A percentile compares a stretch with the other conserved stretches of the same genome.
These are phyloP conservation scores for Luperina testacea DNA, from an alignment of 2,888 invertebrate species.

Conservation along the genomic window DNA sequence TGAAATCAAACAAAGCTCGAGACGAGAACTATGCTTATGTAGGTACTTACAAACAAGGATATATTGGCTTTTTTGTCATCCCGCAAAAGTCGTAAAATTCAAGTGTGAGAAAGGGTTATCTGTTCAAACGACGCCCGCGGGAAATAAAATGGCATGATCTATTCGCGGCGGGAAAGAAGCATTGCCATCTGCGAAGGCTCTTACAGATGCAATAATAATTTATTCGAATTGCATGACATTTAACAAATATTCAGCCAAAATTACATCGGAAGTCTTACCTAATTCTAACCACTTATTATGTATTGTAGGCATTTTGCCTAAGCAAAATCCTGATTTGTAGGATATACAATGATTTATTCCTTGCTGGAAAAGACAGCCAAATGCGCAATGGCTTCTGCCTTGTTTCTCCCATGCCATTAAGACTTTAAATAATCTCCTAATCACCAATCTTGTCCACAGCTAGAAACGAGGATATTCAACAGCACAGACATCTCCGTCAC, in stretches of 20 bases:
- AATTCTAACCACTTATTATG: background rate
- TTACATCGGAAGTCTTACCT: background rate
- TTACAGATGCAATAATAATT: slow-evolving; percentile 21
- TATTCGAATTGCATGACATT: slow-evolving; percentile 1
- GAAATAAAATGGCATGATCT: slow-evolving; percentile 56
- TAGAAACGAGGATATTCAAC: slow-evolving; percentile 84
- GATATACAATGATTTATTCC: background rate
- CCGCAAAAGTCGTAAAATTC: slow-evolving; percentile 53
- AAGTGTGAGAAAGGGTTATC: slow-evolving; percentile 56
- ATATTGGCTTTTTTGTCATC: slow-evolving; percentile 54
- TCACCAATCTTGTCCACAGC: slow-evolving; percentile 73
- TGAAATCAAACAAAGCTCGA: slow-evolving; percentile 35
- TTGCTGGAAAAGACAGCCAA: background rate
- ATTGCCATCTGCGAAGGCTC: slow-evolving; percentile 7
- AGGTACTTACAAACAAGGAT: slow-evolving; percentile 42
- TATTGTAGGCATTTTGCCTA: background rate
- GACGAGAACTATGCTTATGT: slow-evolving; percentile 21
- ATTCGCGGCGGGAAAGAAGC: slow-evolving; percentile 24
- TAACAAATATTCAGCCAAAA: background rate
- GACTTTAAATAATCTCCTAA: background rate
- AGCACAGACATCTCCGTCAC: slow-evolving; percentile 80
- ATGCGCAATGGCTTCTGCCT: background rate
- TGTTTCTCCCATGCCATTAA: background rate
- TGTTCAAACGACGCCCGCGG: slow-evolving; percentile 52
- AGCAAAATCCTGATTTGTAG: background rate